Base-by-base conservation (phyloP, 1,140 invertebrate species). In the Pteromalus puparum region DNA sequence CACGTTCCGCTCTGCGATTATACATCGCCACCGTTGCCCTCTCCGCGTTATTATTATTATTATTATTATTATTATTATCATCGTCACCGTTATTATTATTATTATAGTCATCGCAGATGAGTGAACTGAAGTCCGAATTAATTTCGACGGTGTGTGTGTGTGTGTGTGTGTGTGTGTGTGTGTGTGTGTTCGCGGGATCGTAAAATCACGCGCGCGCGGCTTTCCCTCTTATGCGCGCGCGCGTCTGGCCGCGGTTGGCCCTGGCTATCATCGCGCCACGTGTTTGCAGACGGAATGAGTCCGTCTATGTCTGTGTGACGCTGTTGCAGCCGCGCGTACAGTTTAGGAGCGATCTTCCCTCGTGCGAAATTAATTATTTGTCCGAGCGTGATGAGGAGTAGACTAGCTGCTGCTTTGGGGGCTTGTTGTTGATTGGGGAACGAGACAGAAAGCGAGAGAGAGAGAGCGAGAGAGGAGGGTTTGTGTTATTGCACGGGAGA, bases 101-200 rank as follows among this genome's bases (percentile, higher is more conserved):
- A 48, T 72, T 9, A 28, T 28, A 4, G 34, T 42, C 18, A 73
- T 26, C 5, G 30, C 28, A 1, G 10, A 3, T 18, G 34, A n/a
- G 21, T 1, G 73, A 30, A 18, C 42, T 26, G 38, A 77, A n/a
- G 21, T 7, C 4, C 30, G 21, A 42, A 89, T 89, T 89, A 88
- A 89, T 88, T 88, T 88, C 86, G 68, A 1, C 26, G 15, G 12
- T 21, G 61, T 82, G 84, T 86, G 86, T 83, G 84, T 86, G 86
- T 83, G 84, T 86, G 86, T 83, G 84, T 86, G 86, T 83, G 12
- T 21, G 61, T 82, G 12, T 21, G 61, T 82, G 12, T 21, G 61
- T 82, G 12, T 21, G 61, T 82, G 84, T 86, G 86, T 83, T 85
- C 86, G 84, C 84, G 83, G 84, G 53, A 81, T 86, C 87, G 87